Conservation (phyloP, 2,797 vertebrate genomes). For the Miichthys miiuy region DNA sequence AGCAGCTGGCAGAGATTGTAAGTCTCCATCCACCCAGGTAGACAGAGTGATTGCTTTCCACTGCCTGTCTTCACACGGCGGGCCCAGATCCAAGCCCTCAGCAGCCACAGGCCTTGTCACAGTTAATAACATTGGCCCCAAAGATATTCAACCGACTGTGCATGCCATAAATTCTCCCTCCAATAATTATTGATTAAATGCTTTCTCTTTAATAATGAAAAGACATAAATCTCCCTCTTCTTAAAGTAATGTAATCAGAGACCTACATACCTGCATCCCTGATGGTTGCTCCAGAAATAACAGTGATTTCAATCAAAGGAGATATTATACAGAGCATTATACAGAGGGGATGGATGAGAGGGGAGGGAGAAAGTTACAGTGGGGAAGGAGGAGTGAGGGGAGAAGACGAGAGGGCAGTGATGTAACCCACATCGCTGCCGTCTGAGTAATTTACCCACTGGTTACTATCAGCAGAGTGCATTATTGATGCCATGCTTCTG, state of each 20-base stretch:
- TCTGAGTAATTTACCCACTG: conserved; percentile 60
- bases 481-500: conserved; percentile 83
- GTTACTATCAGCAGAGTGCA: conserved; percentile 81
- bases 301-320: conserved; percentile 66
- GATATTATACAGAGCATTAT: neutral
- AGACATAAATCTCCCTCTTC: conserved; percentile 78
- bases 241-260: conserved; percentile 84
- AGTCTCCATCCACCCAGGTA: conserved; percentile 51
- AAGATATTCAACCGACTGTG: conserved; percentile 71
- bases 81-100: conserved; percentile 55
- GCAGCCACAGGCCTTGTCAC: conserved; percentile 60
- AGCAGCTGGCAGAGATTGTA: conserved; percentile 56
- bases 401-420: neutral
- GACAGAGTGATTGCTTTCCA: conserved; percentile 62
- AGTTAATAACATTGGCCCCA: conserved; percentile 70
- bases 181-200: conserved; percentile 84
- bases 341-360: conserved; percentile 28
- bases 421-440: conserved; percentile 35
- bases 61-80: conserved; percentile 48
- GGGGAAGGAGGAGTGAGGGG: conserved; percentile 26
- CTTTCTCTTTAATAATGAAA: conserved; percentile 82
- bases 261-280: conserved; percentile 71
- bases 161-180: conserved; percentile 73
- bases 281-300: conserved; percentile 65
- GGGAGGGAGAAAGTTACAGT: conserved; percentile 40